These are phyloP conservation scores for Leptinotarsa rubiginosa DNA, from an alignment of 2,888 invertebrate species.

Conservation along the genomic window DNA sequence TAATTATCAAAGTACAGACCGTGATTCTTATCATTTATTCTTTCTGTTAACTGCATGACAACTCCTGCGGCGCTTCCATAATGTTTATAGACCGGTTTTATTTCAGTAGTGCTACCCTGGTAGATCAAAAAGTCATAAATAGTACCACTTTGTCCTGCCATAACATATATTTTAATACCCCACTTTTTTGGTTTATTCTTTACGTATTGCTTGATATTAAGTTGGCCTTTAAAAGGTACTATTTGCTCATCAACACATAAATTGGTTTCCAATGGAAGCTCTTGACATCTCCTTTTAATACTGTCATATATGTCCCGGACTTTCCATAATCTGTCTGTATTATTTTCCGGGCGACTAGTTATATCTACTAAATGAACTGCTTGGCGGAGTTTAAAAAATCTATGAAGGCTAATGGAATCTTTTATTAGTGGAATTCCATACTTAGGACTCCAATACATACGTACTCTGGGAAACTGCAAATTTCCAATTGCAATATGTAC, in stretches of 20 bases:
- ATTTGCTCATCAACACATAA: conserved; percentile 2
- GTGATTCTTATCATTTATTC: conserved; percentile 32
- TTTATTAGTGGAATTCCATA: conserved; percentile 28
- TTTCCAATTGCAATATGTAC: conserved; percentile 34
- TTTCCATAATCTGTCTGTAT: conserved; percentile 34
- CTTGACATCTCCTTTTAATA: conserved; percentile 25
- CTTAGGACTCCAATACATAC: conserved; percentile 34
- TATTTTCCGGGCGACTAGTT: conserved; percentile 25
- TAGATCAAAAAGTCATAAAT: conserved; percentile 56
- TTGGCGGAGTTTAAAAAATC: conserved; percentile 33
- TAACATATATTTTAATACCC: conserved; percentile 53
- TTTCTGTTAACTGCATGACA: conserved; percentile 39
- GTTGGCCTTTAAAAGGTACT: conserved; percentile 7
- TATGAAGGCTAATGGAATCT: conserved; percentile 21
- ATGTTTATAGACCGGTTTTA: conserved; percentile 37
- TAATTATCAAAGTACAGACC: conserved; percentile 49
- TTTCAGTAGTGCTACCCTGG: conserved; percentile 51
- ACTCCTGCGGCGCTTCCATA: conserved; percentile 32
- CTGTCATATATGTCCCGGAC: conserved; percentile 28
- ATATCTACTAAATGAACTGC: conserved; percentile 32
- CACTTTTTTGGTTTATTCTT: conserved; percentile 46
- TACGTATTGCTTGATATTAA: conserved; percentile 33
- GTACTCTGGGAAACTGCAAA: conserved; percentile 29
- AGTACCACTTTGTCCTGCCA: conserved; percentile 54
- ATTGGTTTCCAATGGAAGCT: conserved; percentile 16